A percentile compares a stretch with the other conserved stretches of the same genome.
Evolutionary conservation across 2,113 vertebrate genomes (phyloP).

Genomic region (Colossoma macropomum): DNA sequence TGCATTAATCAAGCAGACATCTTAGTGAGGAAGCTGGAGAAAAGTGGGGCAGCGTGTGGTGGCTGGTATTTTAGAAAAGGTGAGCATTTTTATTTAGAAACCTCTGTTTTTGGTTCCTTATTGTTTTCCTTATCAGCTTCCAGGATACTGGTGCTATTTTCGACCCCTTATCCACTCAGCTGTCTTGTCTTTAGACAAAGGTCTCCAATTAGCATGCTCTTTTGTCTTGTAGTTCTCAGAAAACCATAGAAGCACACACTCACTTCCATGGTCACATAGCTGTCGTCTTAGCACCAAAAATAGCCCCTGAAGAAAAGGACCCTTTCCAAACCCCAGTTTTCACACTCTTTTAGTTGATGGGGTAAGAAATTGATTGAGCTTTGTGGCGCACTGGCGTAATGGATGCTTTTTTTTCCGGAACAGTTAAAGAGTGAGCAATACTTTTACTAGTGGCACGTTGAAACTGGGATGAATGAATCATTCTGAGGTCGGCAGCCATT

Average conservation of each 20-base stretch:
- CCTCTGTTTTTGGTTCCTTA: constrained; percentile 14
- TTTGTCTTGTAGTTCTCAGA: constrained; percentile 40
- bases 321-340: neutral
- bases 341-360: neutral
- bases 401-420: neutral
- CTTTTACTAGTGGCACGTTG: neutral
- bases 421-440: neutral
- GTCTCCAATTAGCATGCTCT: constrained; percentile 60
- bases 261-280: constrained; percentile 17
- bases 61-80: constrained; percentile 53
- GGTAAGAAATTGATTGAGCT: neutral
- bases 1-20: constrained; percentile 48
- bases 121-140: constrained; percentile 24
- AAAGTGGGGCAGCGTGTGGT: constrained; percentile 51
- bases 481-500: neutral
- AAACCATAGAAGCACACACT: constrained; percentile 23
- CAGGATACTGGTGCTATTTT: constrained; percentile 45
- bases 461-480: neutral
- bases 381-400: neutral
- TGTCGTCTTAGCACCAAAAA: constrained; percentile 25
- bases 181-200: constrained; percentile 49
- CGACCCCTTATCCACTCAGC: constrained; percentile 16
- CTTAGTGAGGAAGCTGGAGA: constrained; percentile 5
- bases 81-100: constrained; percentile 50
- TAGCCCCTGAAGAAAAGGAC: constrained; percentile 19